A percentile compares a stretch with the other conserved stretches of the same genome.
phyloP scores from a whole-genome alignment of 1,140 invertebrate species.

The Oryctes rhinoceros region DNA sequence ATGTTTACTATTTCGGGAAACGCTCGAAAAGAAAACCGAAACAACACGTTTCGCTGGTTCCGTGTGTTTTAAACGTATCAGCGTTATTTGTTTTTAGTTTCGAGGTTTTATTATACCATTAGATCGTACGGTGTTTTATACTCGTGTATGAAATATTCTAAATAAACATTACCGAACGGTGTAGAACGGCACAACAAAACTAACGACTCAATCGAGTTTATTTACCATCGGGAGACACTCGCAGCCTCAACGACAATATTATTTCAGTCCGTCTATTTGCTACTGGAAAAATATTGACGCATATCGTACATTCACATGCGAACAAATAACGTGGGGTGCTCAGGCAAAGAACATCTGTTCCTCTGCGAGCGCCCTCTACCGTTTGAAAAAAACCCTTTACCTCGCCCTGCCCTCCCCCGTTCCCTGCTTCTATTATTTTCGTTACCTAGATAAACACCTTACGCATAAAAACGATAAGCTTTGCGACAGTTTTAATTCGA shows the following conservation, averaged over 20 bases:
- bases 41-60: neutral
- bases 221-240: conserved; percentile 13
- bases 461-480: neutral
- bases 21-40: too few species aligned
- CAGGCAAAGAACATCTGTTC: neutral
- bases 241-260: conserved; percentile 21
- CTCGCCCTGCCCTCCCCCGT: neutral
- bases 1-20: too few species aligned
- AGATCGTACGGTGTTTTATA: neutral
- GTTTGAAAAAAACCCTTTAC: neutral
- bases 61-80: conserved; percentile 11
- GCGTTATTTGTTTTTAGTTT: conserved; percentile 10
- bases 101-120: conserved; percentile 13
- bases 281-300: conserved; percentile 4
- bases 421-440: neutral
- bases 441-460: conserved; percentile 10
- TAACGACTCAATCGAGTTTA: conserved; percentile 21
- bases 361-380: neutral
- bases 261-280: conserved; percentile 9
- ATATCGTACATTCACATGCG: neutral
- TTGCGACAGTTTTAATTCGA: conserved; percentile 11
- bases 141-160: neutral
- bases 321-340: neutral
- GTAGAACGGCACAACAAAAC: neutral
- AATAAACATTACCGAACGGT: neutral